A percentile compares a stretch with the other conserved stretches of the same genome.
These are phyloP conservation scores for Danaus chrysippus DNA, from an alignment of 2,888 invertebrate species.

Conservation along the genomic window DNA sequence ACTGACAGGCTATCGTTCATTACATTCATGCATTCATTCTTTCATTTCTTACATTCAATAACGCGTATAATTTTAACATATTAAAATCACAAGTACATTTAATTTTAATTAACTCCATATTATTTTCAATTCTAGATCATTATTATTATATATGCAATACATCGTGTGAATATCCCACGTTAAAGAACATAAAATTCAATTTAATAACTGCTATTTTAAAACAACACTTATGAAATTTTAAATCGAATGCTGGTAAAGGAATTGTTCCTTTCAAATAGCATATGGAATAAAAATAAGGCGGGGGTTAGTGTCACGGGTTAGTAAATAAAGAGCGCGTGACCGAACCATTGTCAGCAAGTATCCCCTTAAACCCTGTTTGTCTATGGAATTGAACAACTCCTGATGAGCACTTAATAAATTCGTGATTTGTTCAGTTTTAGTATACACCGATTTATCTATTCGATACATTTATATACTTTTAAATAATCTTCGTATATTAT, in stretches of 20 bases:
- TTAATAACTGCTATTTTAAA: constrained; percentile 25
- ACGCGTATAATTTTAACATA: too few relatives aligned
- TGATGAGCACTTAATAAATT: constrained; percentile 38
- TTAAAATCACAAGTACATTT: too few relatives aligned
- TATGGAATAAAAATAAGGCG: constrained; percentile 50
- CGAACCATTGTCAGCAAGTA: constrained; percentile 41
- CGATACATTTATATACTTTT: too few relatives aligned
- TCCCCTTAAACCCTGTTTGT: constrained; percentile 43
- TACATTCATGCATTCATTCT: too few relatives aligned
- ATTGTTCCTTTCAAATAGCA: constrained; percentile 64
- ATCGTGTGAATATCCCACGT: constrained; percentile 27
- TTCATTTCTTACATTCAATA: too few relatives aligned
- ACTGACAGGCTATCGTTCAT: too few relatives aligned
- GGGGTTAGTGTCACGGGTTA: constrained; percentile 33
- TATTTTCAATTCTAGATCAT: neutral
- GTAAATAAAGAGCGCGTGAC: constrained; percentile 63
- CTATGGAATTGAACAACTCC: constrained; percentile 41
- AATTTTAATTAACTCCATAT: neutral
- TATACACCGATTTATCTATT: constrained; percentile 14
- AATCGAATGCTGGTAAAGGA: constrained; percentile 42
- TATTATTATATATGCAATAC: neutral
- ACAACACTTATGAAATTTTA: constrained; percentile 49
- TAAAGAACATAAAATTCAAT: constrained; percentile 12
- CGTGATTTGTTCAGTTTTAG: constrained; percentile 25
- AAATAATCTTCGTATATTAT: too few relatives aligned